Evolutionary conservation across 2,888 invertebrate genomes (phyloP).

Genomic region (Zygaena filipendulae): DNA sequence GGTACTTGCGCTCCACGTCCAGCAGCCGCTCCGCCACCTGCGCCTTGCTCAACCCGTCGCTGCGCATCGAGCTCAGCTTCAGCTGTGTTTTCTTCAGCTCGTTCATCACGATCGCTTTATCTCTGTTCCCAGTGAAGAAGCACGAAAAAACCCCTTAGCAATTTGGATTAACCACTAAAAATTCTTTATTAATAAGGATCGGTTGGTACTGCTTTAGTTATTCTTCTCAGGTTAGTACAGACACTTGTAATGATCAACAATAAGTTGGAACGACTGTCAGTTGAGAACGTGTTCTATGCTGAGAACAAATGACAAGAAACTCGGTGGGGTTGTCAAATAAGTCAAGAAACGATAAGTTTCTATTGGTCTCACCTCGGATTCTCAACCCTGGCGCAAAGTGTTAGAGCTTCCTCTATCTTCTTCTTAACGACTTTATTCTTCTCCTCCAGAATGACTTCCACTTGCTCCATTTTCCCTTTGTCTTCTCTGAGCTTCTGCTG

Average conservation of each 20-base stretch:
- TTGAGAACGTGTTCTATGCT: too few species aligned
- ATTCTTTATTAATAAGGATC: too few species aligned
- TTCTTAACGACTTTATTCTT: constrained; percentile 31
- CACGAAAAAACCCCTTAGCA: constrained; percentile 4
- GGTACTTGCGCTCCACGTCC: constrained; percentile 31
- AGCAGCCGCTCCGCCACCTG: constrained; percentile 37
- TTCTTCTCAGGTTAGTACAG: too few species aligned
- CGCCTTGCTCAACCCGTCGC: constrained; percentile 39
- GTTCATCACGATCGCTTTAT: constrained; percentile 40
- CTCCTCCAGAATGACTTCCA: constrained; percentile 38
- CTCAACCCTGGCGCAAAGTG: constrained; percentile 51
- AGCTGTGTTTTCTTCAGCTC: constrained; percentile 45
- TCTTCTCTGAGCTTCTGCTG: constrained; percentile 44
- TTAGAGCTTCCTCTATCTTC: constrained; percentile 44
- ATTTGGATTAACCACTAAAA: too few species aligned
- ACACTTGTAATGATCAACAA: too few species aligned
- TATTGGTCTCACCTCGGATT: constrained; percentile 45
- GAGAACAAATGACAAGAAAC: too few species aligned
- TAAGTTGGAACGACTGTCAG: too few species aligned
- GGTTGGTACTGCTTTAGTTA: neutral
- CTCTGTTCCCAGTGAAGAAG: too few species aligned
- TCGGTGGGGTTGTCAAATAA: too few species aligned
- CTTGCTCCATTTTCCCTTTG: constrained; percentile 38
- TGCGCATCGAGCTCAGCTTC: constrained; percentile 45
- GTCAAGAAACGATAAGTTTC: too few species aligned